A percentile compares a stretch with the other conserved stretches of the same genome.
These are phyloP conservation scores for Drosophila basisetae DNA, from an alignment of 2,888 invertebrate genomes.

Conservation along the genomic window DNA sequence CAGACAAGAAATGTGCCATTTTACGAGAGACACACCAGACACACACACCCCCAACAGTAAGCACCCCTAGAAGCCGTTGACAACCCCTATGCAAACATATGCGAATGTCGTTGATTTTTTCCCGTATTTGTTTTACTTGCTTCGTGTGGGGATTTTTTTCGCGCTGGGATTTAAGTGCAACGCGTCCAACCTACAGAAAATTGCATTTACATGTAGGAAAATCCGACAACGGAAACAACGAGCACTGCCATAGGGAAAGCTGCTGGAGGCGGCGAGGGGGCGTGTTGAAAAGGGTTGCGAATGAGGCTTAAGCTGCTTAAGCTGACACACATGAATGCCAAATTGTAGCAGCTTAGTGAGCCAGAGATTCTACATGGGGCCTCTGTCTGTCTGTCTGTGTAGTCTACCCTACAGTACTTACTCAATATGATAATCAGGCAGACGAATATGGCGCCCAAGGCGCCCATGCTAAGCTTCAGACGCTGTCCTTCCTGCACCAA, in stretches of 20 bases:
- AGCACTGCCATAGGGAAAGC: background rate
- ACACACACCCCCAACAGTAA: too few relatives aligned
- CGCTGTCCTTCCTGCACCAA: slow-evolving; percentile 97
- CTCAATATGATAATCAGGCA: slow-evolving; percentile 98
- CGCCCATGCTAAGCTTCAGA: slow-evolving; percentile 97
- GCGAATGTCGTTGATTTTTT: slow-evolving; percentile 25
- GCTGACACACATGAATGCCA: slow-evolving; percentile 62
- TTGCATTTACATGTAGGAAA: slow-evolving; percentile 74
- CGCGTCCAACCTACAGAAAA: slow-evolving; percentile 61
- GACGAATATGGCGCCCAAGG: slow-evolving; percentile 98
- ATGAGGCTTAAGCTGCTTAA: slow-evolving; percentile 76
- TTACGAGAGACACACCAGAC: slow-evolving; percentile 15
- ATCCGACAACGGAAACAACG: slow-evolving; percentile 42
- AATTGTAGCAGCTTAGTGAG: slow-evolving; percentile 62
- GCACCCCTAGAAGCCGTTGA: background rate
- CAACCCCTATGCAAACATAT: slow-evolving; percentile 46
- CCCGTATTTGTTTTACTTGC: slow-evolving; percentile 2
- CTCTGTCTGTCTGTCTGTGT: background rate
- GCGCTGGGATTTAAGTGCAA: slow-evolving; percentile 45
- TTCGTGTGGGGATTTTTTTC: slow-evolving; percentile 21
- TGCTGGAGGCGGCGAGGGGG: background rate
- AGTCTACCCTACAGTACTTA: slow-evolving; percentile 88
- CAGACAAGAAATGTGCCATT: slow-evolving; percentile 66
- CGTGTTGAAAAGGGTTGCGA: slow-evolving; percentile 20
- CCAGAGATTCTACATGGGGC: background rate